A percentile compares a stretch with the other conserved stretches of the same genome.
These are phyloP conservation scores for Pomacea canaliculata DNA, from an alignment of 2,888 invertebrate species.

Conservation along the genomic window DNA sequence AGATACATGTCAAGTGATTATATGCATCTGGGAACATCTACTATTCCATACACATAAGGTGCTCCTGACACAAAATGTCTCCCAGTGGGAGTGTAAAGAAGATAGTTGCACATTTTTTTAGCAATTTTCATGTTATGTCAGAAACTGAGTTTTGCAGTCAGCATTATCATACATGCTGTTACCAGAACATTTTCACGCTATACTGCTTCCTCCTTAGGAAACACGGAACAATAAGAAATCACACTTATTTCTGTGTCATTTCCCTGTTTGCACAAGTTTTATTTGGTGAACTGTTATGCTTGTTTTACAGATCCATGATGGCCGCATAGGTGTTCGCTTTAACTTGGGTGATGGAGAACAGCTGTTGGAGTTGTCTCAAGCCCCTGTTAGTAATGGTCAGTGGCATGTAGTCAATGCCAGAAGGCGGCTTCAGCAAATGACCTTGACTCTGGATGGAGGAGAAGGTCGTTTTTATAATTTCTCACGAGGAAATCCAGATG, in stretches of 20 bases:
- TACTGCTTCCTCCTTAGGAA: too few relatives aligned
- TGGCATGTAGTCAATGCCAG: constrained; percentile 96
- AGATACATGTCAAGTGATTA: too few relatives aligned
- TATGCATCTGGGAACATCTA: background rate
- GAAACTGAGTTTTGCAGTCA: too few relatives aligned
- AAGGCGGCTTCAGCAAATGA: constrained; percentile 92
- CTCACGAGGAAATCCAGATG: constrained; percentile 71
- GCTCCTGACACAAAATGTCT: background rate
- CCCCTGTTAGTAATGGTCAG: constrained; percentile 92
- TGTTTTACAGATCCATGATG: constrained; percentile 83
- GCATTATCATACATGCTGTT: too few relatives aligned
- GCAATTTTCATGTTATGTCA: too few relatives aligned
- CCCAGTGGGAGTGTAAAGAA: too few relatives aligned
- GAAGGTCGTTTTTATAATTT: constrained; percentile 77
- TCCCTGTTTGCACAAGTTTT: background rate
- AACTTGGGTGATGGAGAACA: constrained; percentile 90
- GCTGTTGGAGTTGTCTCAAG: constrained; percentile 81
- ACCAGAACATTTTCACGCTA: too few relatives aligned
- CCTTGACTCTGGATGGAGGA: constrained; percentile 92
- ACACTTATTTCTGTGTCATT: too few relatives aligned
- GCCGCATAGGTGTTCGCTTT: constrained; percentile 89
- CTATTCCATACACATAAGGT: background rate
- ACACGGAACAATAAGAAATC: too few relatives aligned
- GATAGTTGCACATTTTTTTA: too few relatives aligned
- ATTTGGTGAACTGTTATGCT: background rate